Conservation (phyloP, 30 jellyfish, hydroid and myxozoan species). For the Chrysaora quinquecirrha region DNA sequence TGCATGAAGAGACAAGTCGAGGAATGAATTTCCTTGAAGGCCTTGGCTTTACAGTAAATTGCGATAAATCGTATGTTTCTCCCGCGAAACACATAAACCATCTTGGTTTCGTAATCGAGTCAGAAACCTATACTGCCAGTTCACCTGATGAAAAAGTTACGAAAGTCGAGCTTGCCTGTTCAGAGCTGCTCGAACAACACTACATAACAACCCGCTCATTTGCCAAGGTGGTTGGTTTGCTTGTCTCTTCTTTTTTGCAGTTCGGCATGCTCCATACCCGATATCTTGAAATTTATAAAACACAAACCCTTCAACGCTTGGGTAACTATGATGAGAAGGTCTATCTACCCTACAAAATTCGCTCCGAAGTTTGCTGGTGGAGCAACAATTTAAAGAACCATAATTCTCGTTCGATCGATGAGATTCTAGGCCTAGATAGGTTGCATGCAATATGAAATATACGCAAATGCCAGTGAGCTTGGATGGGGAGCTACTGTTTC, state of each 20-base stretch:
- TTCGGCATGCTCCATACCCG: conserved; percentile 6
- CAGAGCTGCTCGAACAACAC: background rate
- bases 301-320: background rate
- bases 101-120: conserved; percentile 7
- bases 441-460: conserved; percentile 3
- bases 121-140: conserved; percentile 18
- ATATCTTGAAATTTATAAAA: too few species aligned
- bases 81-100: background rate
- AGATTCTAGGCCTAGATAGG: background rate
- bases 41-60: too few species aligned
- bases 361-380: conserved; percentile 11
- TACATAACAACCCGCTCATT: background rate
- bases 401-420: background rate
- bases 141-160: background rate
- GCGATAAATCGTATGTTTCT: background rate
- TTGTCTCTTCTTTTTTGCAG: too few species aligned
- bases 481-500: conserved; percentile 16
- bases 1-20: background rate
- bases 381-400: background rate
- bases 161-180: background rate
- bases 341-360: too few species aligned
- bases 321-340: background rate
- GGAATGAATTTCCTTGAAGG: background rate
- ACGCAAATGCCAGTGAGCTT: too few species aligned
- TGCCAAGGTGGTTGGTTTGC: too few species aligned